These are phyloP conservation scores for Eclectus roratus DNA, from an alignment of 2,113 vertebrate genomes.

Conservation along the genomic window DNA sequence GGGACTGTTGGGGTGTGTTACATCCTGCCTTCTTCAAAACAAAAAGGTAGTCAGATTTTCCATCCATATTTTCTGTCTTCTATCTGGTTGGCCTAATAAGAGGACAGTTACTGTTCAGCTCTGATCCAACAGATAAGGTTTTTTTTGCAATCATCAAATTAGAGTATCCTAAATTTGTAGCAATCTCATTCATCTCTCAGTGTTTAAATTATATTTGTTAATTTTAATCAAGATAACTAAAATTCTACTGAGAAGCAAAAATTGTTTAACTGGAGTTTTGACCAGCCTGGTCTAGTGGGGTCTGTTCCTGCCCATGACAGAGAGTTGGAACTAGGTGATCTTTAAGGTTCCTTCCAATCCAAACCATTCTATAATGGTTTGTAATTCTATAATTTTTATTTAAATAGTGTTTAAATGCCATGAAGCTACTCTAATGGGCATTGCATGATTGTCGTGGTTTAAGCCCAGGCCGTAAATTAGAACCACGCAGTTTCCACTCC, in stretches of 20 bases:
- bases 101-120: not conserved
- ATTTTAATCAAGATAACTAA: not conserved
- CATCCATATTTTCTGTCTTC: not conserved
- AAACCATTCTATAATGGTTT: not conserved
- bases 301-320: not conserved
- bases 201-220: not conserved
- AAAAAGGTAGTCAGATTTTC: not conserved
- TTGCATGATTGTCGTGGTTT: no score
- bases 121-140: rapidly evolving
- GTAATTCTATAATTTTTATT: not conserved
- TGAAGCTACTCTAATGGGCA: not conserved
- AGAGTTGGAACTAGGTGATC: not conserved
- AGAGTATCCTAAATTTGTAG: not conserved
- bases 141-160: not conserved
- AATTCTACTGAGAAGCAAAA: not conserved
- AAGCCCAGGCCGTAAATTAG: no score
- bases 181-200: not conserved
- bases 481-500: no score
- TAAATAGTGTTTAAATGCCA: not conserved
- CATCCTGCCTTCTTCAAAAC: not conserved
- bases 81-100: not conserved
- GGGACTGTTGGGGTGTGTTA: not conserved
- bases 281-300: not conserved
- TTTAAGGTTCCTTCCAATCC: not conserved
- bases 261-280: not conserved